Evolutionary conservation across 1,140 invertebrate species (phyloP), one percentile per base, ranked within the genome.

Genomic region (Apis cerana): DNA sequence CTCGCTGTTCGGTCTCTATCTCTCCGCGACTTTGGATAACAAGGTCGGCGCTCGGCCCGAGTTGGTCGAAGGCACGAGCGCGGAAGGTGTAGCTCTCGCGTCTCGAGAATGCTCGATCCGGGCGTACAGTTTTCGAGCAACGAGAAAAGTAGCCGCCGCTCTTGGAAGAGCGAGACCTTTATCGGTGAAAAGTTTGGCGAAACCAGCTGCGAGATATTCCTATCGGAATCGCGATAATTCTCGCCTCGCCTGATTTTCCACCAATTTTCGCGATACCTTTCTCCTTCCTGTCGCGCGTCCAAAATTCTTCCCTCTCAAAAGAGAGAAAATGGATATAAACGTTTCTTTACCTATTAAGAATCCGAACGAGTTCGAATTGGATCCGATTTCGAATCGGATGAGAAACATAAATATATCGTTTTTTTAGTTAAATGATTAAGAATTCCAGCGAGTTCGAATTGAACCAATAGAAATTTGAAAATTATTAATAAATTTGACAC

Each of bases 201-300:
- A 74, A 86, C 77, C 83, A 76, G 59, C 69, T 81, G 84, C 71
- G 52, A 77, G 52, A 15, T 54, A 54, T 67, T 67, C 19, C 76
- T 75, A 50, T 62, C 83, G 68, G 82, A 86, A 86, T 85, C 83
- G 74, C 83, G 62, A 78, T 85, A 85, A 86, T 72, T 43, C 70
- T 58, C 27, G 52, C 19, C 50, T 27, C 27, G 50, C 48, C 3
- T 15, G 15, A 1, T n/a, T n/a, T 13, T 19, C 12, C 19, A 12
- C 0, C 4, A 5, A 23, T 50, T 11, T 23, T 21, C n/a, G 21
- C 48, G 8, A 15, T 62, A 23, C 12, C n/a, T 23, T n/a, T 23
- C 23, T 62, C 7, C 33, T 19, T 19, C 9, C 33, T 0, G 54
- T 33, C 27, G 17, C 58, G 43, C 12, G 21, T 33, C 33, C 33